Evolutionary conservation across 2,797 vertebrate genomes (phyloP), one percentile per base, ranked within the genome.

Genomic region (Eospalax fontanierii): DNA sequence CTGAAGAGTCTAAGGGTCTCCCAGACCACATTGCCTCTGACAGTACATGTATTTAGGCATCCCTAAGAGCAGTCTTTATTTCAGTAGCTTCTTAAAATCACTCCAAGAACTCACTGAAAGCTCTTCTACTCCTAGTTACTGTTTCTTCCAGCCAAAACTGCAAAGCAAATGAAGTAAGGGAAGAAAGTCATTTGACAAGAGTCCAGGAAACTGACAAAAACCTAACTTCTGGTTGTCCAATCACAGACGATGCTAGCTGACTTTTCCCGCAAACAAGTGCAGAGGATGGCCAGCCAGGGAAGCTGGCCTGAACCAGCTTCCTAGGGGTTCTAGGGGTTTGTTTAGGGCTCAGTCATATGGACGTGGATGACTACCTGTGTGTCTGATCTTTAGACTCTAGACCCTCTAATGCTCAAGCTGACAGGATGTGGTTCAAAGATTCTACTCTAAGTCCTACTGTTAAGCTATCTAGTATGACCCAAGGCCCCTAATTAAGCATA

Each of bases 31-130:
- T 85, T 14, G 1, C 46, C 59, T 78, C 46, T 38, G 46, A 74
- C 68, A 78, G 63, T 35, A 26, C 22, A 19, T 78, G 35, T 33
- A 76, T 61, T 54, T 57, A 61, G 22, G 12, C 5, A 28, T 46
- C 38, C 26, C 63, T 26, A 46, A 30, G 22, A 63, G 65, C 50
- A 35, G 4, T 5, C 6, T 95, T 11, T 1, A 7, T 76, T 46
- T 91, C 68, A 26, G 4, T 70, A 35, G 78, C 83, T 87, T 88
- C n/a, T 40, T 66, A 70, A 16, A 90, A 89, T 63, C 68, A 90
- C 5, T 75, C 76, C 21, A 21, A 40, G 68, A 81, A 57, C 54
- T 91, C 43, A 38, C 10, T 50, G 26, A 54, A 83, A 65, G 5
- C 68, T 78, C 4, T 43, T 87, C 21, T n/a, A 24, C 4, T 73